These are phyloP conservation scores for Eclectus roratus DNA, from an alignment of 2,113 vertebrate species.

Conservation along the genomic window DNA sequence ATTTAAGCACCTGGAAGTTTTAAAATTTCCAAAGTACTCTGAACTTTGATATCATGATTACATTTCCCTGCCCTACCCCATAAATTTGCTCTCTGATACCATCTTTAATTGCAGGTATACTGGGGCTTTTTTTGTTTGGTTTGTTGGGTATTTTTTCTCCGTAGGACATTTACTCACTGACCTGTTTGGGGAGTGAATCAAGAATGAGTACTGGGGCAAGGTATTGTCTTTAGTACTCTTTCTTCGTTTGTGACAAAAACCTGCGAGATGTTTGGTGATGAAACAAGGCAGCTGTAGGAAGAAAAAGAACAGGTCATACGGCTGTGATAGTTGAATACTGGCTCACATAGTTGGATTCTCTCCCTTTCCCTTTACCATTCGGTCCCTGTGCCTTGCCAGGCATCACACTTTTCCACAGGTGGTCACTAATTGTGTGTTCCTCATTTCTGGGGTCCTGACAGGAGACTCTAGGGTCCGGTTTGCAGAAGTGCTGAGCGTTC, in stretches of 20 bases:
- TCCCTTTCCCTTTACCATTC: not conserved
- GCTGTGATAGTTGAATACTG: not conserved
- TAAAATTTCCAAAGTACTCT: not conserved
- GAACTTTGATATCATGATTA: not conserved
- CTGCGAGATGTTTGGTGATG: not conserved
- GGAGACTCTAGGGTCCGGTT: slow-evolving; percentile 22
- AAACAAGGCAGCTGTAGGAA: not conserved
- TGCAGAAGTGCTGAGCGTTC: slow-evolving; percentile 38
- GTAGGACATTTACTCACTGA: not conserved
- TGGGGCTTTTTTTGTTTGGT: not conserved
- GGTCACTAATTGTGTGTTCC: slow-evolving; percentile 25
- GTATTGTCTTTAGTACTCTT: not conserved
- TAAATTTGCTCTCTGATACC: not conserved
- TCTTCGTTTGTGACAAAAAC: not conserved
- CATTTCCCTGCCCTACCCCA: not conserved
- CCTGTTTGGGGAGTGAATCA: not conserved
- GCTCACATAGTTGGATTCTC: not conserved
- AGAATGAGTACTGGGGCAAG: not conserved
- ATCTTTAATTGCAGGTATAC: not conserved
- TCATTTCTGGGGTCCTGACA: slow-evolving; percentile 30
- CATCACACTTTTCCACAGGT: slow-evolving; percentile 59
- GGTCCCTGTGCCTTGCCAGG: not conserved
- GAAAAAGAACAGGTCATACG: not conserved
- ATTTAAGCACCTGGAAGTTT: not conserved
- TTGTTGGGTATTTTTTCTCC: not conserved